Conservation (phyloP, 1,140 invertebrate genomes). For the Dufourea novaeangliae region DNA sequence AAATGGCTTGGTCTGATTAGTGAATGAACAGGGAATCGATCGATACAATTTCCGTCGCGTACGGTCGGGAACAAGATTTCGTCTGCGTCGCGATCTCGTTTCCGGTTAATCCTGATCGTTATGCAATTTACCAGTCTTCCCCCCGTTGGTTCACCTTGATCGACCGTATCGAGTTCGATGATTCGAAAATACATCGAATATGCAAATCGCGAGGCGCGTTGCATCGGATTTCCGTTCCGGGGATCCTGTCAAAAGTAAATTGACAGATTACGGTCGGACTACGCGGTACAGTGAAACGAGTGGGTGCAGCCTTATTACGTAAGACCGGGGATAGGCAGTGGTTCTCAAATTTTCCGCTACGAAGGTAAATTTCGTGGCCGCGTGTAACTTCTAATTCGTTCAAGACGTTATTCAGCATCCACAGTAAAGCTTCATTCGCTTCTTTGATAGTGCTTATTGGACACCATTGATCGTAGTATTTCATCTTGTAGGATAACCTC, state of each 20-base stretch:
- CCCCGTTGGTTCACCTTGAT: slow-evolving; percentile 27
- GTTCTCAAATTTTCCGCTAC: slow-evolving; percentile 18
- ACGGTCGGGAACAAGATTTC: not conserved
- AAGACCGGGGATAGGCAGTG: slow-evolving; percentile 39
- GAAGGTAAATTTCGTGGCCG: not conserved
- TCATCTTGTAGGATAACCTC: too few relatives aligned
- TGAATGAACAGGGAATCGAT: not conserved
- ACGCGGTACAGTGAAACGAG: slow-evolving; percentile 42
- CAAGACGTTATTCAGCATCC: too few relatives aligned
- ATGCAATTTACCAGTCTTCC: slow-evolving; percentile 27
- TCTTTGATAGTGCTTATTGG: too few relatives aligned
- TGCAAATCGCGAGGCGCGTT: slow-evolving; percentile 56
- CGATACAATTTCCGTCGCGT: slow-evolving; percentile 28
- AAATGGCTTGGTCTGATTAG: not conserved
- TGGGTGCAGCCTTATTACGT: slow-evolving; percentile 63
- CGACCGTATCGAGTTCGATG: slow-evolving; percentile 12
- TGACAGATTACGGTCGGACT: slow-evolving; percentile 59
- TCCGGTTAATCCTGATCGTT: slow-evolving; percentile 20
- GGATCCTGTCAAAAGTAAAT: slow-evolving; percentile 55
- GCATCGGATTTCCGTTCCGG: slow-evolving; percentile 58
- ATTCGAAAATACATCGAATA: slow-evolving; percentile 51
- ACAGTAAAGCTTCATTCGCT: too few relatives aligned
- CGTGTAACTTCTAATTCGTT: too few relatives aligned
- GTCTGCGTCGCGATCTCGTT: not conserved
- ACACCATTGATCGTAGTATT: too few relatives aligned